Conservation (phyloP, 1,140 invertebrate species). For the Hesperophylax magnus region DNA sequence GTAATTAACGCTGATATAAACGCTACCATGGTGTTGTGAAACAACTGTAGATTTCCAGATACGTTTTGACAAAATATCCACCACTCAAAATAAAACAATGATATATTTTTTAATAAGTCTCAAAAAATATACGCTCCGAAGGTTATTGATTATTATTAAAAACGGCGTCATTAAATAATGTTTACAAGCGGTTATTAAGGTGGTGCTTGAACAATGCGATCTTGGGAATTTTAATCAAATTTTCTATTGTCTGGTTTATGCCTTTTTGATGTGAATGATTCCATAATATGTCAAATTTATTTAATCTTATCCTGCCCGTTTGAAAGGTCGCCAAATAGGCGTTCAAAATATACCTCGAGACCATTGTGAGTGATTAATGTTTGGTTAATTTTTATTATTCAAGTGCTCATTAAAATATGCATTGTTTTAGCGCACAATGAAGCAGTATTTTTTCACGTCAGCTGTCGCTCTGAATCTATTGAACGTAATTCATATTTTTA, state of each 20-base stretch:
- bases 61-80: conserved; percentile 17
- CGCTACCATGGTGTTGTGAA: not conserved
- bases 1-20: conserved; percentile 3
- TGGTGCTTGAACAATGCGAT: not conserved
- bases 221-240: conserved; percentile 7
- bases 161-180: conserved; percentile 15
- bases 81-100: conserved; percentile 17
- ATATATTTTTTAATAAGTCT: conserved; percentile 18
- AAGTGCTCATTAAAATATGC: not conserved
- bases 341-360: not conserved
- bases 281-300: conserved; percentile 15
- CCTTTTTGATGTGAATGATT: not conserved
- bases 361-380: conserved; percentile 11
- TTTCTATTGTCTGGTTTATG: conserved; percentile 10
- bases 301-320: conserved; percentile 6
- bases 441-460: not conserved
- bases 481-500: too few relatives aligned
- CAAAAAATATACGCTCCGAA: not conserved
- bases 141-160: conserved; percentile 17
- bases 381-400: conserved; percentile 1
- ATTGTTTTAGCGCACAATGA: not conserved
- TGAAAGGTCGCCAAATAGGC: conserved; percentile 1
- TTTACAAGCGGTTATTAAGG: conserved; percentile 15
- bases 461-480: too few relatives aligned
- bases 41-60: conserved; percentile 2